Evolutionary conservation across 2,888 invertebrate genomes (phyloP), one percentile per base, ranked within the genome.

Genomic region (Lepidocyrtinus sp.): DNA sequence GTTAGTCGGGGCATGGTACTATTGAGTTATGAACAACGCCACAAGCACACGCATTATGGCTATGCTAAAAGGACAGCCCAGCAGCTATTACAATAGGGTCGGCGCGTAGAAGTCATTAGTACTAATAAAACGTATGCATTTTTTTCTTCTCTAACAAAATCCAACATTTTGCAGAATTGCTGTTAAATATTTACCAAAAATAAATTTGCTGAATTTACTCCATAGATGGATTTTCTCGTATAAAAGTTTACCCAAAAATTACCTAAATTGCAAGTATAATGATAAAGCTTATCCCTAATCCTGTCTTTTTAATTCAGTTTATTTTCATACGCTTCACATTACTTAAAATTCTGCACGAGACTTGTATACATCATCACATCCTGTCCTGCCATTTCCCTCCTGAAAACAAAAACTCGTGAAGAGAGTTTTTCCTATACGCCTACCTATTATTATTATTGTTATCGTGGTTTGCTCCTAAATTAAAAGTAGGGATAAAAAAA

Each of bases 331-430:
- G 12, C 17, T 50, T 12, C 36, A 36, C 5, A 36, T 36, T 50
- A 50, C 50, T 50, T 50, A 50, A 50, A 50, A 50, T 50, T 50
- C 50, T 50, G 50, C 50, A 50, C 2, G 50, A 50, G 50, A 17
- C 17, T 17, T 50, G 50, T 50, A 2, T 50, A 50, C 15, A 36
- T 50, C 15, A 50, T 50, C 15, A 50, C 50, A 50, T 50, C 50
- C 50, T 50, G 50, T 50, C 50, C 17, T 2, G 50, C 36, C 36
- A 36, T 36, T 36, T 2, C 50, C 12, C 5, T 36, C 12, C 36
- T 36, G 50, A 50, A 12, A n/a, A 50, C 50, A 50, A 50, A n/a
- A n/a, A n/a, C n/a, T n/a, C n/a, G n/a, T n/a, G n/a, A n/a, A n/a
- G n/a, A n/a, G n/a, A n/a, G n/a, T n/a, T n/a, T n/a, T n/a, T n/a